Conservation (phyloP, 2,113 vertebrate genomes). For the Gallinago undulata region DNA sequence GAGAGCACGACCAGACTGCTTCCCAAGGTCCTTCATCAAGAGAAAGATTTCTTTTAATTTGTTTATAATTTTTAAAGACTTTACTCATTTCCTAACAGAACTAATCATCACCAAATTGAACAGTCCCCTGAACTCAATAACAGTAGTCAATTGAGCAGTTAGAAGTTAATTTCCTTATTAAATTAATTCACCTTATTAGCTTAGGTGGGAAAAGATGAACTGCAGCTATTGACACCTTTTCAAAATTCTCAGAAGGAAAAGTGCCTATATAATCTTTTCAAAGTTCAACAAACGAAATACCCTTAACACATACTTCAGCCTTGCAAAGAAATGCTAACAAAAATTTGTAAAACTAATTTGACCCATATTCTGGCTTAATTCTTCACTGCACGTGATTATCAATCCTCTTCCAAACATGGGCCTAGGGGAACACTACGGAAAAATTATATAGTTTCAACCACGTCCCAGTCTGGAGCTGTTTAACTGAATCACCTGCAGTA, state of each 20-base stretch:
- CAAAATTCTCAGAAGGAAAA: neutral
- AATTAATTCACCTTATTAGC: neutral
- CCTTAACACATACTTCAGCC: neutral
- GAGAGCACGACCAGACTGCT: neutral
- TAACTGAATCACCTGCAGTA: neutral
- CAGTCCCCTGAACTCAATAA: neutral
- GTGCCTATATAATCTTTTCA: neutral
- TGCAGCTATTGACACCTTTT: neutral
- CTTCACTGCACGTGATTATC: neutral
- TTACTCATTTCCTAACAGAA: neutral
- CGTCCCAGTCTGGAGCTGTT: neutral
- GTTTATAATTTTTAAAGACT: neutral
- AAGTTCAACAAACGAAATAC: neutral
- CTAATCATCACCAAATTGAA: neutral
- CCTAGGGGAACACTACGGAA: neutral
- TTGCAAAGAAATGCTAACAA: neutral
- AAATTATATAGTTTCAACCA: neutral
- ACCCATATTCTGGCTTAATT: neutral
- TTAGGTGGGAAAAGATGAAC: neutral
- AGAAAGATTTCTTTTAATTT: neutral
- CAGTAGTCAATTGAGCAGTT: neutral
- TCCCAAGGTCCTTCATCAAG: neutral
- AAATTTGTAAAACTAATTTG: neutral
- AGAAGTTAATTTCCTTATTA: neutral
- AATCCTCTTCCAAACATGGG: neutral